Conservation (phyloP, 2,888 invertebrate species). For the Lasiommata megera region DNA sequence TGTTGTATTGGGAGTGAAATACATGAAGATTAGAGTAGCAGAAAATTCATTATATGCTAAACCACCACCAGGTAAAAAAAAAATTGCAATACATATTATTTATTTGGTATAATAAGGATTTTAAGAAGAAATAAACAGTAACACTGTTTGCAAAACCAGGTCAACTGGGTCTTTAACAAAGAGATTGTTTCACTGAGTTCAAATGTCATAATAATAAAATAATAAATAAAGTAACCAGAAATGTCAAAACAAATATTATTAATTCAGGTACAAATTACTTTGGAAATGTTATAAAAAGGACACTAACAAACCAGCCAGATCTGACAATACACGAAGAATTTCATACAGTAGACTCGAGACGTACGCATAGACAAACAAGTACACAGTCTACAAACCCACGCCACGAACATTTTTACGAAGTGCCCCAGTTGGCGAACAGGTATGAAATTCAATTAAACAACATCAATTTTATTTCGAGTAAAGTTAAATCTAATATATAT, state of each 20-base stretch:
- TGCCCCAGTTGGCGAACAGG: slow-evolving; percentile 84
- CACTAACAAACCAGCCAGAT: slow-evolving; percentile 90
- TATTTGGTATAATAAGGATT: no score
- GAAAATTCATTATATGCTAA: slow-evolving; percentile 70
- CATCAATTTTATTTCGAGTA: no score
- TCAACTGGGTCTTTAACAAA: no score
- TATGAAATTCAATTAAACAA: slow-evolving; percentile 32
- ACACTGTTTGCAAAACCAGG: no score
- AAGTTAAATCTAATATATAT: no score
- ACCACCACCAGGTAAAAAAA: slow-evolving; percentile 62
- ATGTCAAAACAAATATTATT: no score
- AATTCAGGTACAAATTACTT: slow-evolving; percentile 86
- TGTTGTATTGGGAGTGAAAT: slow-evolving; percentile 67
- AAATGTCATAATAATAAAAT: no score
- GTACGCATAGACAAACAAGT: slow-evolving; percentile 57
- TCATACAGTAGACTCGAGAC: slow-evolving; percentile 88
- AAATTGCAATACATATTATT: neutral
- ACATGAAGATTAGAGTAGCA: slow-evolving; percentile 68
- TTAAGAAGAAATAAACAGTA: no score
- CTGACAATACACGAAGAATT: slow-evolving; percentile 87
- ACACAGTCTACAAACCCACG: slow-evolving; percentile 85
- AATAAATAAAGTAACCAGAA: no score
- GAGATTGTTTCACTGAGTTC: no score
- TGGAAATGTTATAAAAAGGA: slow-evolving; percentile 91
- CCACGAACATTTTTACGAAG: slow-evolving; percentile 93